Conservation (phyloP, 2,888 invertebrate species). For the Elaeidobius kamerunicus region DNA sequence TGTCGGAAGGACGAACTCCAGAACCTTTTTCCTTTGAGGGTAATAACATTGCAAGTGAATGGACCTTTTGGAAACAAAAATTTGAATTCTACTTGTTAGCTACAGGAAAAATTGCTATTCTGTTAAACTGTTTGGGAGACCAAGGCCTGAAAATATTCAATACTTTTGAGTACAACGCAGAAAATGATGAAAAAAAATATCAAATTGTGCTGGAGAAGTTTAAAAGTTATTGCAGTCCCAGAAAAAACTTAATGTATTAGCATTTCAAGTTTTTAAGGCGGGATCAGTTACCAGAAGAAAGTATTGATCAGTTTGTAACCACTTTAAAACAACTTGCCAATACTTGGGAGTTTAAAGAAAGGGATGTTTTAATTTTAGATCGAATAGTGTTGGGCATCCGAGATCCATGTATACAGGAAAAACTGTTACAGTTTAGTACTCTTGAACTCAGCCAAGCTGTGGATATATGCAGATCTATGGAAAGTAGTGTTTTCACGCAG, state of each 20-base stretch:
- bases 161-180: slow-evolving; percentile 17
- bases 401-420: slow-evolving; percentile 14
- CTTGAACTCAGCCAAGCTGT: slow-evolving; percentile 14
- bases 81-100: slow-evolving; percentile 4
- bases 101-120: slow-evolving; percentile 6
- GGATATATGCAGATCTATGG: slow-evolving; percentile 20
- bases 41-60: slow-evolving; percentile 4
- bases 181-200: slow-evolving; percentile 17
- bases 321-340: slow-evolving; percentile 25
- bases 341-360: slow-evolving; percentile 31
- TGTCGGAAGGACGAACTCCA: slow-evolving; percentile 1
- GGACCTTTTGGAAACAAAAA: slow-evolving; percentile 7
- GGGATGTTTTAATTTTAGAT: slow-evolving; percentile 21
- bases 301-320: slow-evolving; percentile 30
- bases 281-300: slow-evolving; percentile 28
- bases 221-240: slow-evolving; percentile 30
- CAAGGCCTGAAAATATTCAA: slow-evolving; percentile 21
- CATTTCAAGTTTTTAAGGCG: slow-evolving; percentile 33
- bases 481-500: slow-evolving; percentile 16
- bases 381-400: slow-evolving; percentile 19
- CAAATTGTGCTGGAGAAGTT: slow-evolving; percentile 21
- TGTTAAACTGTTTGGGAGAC: slow-evolving; percentile 6
- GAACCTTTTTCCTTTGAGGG: slow-evolving; percentile 2
- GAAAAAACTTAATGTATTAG: slow-evolving; percentile 32
- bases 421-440: slow-evolving; percentile 7